Percentiles rank a stretch among this genome's conserved stretches.
Evolutionary conservation across 1,140 invertebrate species (phyloP).

Genomic region (Sycobia sp.): DNA sequence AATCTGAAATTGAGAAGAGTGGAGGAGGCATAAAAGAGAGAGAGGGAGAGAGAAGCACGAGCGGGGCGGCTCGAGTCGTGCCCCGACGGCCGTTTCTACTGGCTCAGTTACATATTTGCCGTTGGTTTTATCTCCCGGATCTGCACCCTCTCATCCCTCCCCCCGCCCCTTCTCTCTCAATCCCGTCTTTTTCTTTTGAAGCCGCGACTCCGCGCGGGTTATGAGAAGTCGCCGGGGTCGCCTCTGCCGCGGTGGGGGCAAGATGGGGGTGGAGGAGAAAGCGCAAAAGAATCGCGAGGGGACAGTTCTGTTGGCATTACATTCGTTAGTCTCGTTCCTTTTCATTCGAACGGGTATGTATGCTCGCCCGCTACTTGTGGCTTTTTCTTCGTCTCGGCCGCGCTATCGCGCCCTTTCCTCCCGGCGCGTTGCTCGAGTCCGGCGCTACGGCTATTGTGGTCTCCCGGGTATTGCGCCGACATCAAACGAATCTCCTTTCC

Average conservation of each 20-base stretch:
- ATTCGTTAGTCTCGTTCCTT: conserved; percentile 43
- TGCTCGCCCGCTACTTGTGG: conserved; percentile 23
- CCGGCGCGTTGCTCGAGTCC: not conserved
- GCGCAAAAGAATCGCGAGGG: conserved; percentile 3
- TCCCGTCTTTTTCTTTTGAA: conserved; percentile 41
- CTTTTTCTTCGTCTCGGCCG: no score
- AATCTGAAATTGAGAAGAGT: conserved; percentile 24
- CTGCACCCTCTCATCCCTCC: no score
- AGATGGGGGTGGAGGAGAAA: no score
- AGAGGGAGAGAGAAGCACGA: no score
- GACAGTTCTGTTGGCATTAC: conserved; percentile 39
- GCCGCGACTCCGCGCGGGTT: conserved; percentile 37
- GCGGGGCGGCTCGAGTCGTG: no score
- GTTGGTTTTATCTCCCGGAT: conserved; percentile 44
- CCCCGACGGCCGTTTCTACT: conserved; percentile 35
- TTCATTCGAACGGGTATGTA: conserved; percentile 6
- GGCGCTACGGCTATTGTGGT: no score
- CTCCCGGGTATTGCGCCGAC: conserved; percentile 15
- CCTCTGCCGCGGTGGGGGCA: no score
- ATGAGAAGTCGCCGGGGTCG: conserved; percentile 35
- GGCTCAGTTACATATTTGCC: conserved; percentile 45
- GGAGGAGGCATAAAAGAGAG: no score
- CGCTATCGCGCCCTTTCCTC: no score
- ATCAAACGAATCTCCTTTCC: conserved; percentile 12
- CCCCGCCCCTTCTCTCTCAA: no score